Evolutionary conservation across 2,797 vertebrate species (phyloP).

Genomic region (Calcarius lapponicus): DNA sequence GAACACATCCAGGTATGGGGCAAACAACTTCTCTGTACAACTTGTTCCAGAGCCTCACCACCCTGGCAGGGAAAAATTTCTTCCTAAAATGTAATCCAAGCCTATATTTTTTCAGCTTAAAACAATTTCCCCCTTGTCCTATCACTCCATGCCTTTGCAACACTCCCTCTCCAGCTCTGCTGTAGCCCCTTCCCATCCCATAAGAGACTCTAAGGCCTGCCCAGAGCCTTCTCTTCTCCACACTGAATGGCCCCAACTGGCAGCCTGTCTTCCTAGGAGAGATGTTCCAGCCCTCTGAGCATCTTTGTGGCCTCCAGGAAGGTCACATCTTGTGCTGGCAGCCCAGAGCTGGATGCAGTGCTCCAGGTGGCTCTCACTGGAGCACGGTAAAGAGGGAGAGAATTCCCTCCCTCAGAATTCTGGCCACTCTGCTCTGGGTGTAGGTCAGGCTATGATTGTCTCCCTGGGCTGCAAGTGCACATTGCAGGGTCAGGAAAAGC

Average conservation of each 20-base stretch:
- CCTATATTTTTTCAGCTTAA: no score
- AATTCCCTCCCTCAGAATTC: neutral
- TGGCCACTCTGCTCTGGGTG: neutral
- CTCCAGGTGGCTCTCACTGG: neutral
- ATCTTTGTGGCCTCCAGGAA: neutral
- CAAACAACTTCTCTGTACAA: neutral
- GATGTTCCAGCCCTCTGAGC: neutral
- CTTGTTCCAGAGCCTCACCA: neutral
- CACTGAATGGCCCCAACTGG: rapidly evolving
- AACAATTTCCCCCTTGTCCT: neutral
- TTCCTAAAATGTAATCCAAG: neutral
- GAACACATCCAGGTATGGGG: neutral
- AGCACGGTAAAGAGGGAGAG: neutral
- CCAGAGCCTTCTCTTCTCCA: neutral
- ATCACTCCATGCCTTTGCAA: neutral
- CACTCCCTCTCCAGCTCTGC: neutral
- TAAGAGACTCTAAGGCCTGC: neutral
- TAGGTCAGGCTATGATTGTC: neutral
- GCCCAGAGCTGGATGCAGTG: neutral
- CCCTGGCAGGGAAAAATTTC: neutral
- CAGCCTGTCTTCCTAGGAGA: neutral
- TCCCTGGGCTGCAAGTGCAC: neutral
- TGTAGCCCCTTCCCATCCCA: neutral
- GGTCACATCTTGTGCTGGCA: neutral
- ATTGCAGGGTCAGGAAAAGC: neutral